These are phyloP conservation scores for Corythoichthys intestinalis DNA, from an alignment of 2,113 vertebrate genomes.

Conservation along the genomic window DNA sequence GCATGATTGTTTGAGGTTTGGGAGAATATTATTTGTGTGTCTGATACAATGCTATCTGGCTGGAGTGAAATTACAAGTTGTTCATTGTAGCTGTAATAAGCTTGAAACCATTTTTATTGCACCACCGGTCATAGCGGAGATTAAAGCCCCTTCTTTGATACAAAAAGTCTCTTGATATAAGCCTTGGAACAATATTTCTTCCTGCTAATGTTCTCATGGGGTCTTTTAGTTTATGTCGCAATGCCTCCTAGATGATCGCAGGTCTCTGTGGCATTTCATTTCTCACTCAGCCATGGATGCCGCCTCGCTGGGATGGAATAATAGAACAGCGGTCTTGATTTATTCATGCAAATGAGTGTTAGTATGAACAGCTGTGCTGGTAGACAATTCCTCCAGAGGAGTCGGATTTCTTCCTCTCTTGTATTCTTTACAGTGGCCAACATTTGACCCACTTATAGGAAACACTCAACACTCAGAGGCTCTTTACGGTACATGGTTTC, in stretches of 20 bases:
- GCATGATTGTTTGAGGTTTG: conserved; percentile 21
- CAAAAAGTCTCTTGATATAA: conserved; percentile 3
- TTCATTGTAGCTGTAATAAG: conserved; percentile 43
- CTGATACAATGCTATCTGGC: conserved; percentile 29
- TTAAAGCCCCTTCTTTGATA: conserved; percentile 19
- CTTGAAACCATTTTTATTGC: conserved; percentile 31
- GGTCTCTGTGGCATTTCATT: conserved; percentile 61
- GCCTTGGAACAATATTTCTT: conserved; percentile 31
- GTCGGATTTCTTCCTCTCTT: conserved; percentile 17
- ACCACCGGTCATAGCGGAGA: conserved; percentile 30
- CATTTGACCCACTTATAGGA: conserved; percentile 57
- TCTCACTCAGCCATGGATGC: conserved; percentile 52
- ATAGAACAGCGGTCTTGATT: conserved; percentile 50
- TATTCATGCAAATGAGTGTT: conserved; percentile 57
- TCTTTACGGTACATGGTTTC: conserved; percentile 44
- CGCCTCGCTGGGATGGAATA: conserved; percentile 53
- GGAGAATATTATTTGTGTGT: conserved; percentile 9
- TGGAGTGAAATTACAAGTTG: conserved; percentile 37
- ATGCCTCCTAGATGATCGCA: conserved; percentile 40
- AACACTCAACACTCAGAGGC: conserved; percentile 23
- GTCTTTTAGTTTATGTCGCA: conserved; percentile 31
- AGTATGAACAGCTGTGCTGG: conserved; percentile 35
- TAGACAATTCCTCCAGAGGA: conserved; percentile 27
- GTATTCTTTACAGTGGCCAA: conserved; percentile 45
- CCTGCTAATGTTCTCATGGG: conserved; percentile 34